A percentile compares a stretch with the other conserved stretches of the same genome.
Evolutionary conservation across 2,113 vertebrate species (phyloP).

Genomic region (Procavia capensis): DNA sequence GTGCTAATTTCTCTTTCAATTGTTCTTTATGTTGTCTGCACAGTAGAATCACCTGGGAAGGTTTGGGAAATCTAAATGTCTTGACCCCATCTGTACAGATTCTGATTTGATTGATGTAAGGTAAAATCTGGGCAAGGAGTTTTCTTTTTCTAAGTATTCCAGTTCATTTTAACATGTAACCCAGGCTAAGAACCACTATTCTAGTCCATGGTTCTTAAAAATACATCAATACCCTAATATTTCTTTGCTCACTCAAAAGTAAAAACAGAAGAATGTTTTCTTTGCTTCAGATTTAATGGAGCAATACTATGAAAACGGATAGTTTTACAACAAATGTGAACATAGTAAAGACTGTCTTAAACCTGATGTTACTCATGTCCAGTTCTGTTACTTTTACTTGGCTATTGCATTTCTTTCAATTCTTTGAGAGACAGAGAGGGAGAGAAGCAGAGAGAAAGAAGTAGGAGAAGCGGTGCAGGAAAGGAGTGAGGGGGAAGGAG

Average conservation of each 20-base stretch:
- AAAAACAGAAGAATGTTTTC: background rate
- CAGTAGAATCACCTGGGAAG: background rate
- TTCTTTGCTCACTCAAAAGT: background rate
- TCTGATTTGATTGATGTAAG: background rate
- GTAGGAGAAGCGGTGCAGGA: background rate
- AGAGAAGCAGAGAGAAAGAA: background rate
- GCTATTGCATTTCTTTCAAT: background rate
- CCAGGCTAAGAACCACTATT: background rate
- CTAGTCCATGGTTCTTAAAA: background rate
- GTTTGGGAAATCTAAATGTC: background rate
- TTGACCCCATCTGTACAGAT: background rate
- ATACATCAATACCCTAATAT: background rate
- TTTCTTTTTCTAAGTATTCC: background rate
- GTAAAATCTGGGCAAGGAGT: background rate
- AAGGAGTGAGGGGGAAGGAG: background rate
- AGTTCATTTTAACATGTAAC: background rate
- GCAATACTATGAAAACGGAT: background rate
- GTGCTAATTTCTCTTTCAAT: background rate
- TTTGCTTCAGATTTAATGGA: background rate
- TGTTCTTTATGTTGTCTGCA: background rate
- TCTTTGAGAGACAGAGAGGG: background rate
- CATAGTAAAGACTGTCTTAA: background rate
- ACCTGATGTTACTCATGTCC: background rate
- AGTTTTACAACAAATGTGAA: background rate
- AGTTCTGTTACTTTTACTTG: background rate